Evolutionary conservation across 2,888 invertebrate species (phyloP).

Genomic region (Lasioglossum vierecki): DNA sequence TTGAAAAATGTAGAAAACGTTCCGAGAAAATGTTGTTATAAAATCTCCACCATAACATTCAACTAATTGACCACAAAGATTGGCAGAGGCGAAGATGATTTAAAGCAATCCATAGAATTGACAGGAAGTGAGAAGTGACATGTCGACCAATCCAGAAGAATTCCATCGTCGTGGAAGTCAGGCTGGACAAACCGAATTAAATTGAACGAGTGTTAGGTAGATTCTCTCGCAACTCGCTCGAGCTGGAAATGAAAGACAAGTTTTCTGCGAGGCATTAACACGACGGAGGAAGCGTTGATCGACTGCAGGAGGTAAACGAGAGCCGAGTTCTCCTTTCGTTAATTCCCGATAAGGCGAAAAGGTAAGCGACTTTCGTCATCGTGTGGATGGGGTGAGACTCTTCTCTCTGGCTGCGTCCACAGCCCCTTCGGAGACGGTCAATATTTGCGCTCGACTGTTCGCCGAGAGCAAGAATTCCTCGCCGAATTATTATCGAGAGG

Average conservation of each 20-base stretch:
- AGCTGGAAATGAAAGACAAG: conserved; percentile 62
- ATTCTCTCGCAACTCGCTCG: not conserved
- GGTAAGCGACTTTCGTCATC: conserved; percentile 28
- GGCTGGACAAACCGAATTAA: conserved; percentile 40
- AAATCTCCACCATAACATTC: too few species aligned
- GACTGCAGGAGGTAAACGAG: conserved; percentile 12
- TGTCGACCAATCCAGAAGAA: not conserved
- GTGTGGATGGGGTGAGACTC: conserved; percentile 39
- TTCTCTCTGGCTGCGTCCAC: conserved; percentile 6
- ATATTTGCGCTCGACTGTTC: conserved; percentile 48
- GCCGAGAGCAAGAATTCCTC: conserved; percentile 4
- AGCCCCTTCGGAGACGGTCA: conserved; percentile 38
- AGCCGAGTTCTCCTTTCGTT: conserved; percentile 52
- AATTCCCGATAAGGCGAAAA: conserved; percentile 47
- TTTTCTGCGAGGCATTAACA: conserved; percentile 51
- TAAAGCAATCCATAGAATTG: not conserved
- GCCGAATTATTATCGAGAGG: conserved; percentile 51
- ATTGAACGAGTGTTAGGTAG: conserved; percentile 23
- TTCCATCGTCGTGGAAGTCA: not conserved
- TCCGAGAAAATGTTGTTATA: too few species aligned
- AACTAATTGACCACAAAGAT: not conserved
- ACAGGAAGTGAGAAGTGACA: not conserved
- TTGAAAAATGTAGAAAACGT: too few species aligned
- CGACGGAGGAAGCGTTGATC: not conserved
- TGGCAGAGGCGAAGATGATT: not conserved